These are phyloP conservation scores for Vespertilio murinus DNA, from an alignment of 2,797 vertebrate species.

Conservation along the genomic window DNA sequence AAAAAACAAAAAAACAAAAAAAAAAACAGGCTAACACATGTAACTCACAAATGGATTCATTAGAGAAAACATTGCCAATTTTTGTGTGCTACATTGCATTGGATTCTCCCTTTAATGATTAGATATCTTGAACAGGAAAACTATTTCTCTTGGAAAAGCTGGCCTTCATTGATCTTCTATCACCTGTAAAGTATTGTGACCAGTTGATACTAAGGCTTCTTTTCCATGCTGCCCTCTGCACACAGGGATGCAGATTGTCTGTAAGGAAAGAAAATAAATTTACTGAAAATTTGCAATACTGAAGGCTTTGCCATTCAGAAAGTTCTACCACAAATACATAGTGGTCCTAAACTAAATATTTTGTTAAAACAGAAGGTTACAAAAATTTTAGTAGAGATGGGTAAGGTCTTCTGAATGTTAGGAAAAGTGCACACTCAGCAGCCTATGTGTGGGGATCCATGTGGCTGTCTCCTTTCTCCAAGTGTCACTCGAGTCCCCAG, in stretches of 20 bases:
- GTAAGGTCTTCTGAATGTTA: neutral
- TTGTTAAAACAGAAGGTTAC: neutral
- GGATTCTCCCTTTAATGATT: neutral
- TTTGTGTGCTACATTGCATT: neutral
- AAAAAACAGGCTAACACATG: neutral
- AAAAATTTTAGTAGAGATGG: neutral
- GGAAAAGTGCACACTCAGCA: neutral
- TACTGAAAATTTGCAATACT: neutral
- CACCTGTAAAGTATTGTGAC: neutral
- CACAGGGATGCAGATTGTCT: neutral
- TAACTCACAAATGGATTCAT: neutral
- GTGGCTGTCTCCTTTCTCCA: accelerated
- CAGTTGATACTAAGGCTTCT: too few species aligned
- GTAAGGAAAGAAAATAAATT: neutral
- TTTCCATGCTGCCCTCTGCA: neutral
- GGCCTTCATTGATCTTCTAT: neutral
- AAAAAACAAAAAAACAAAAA: neutral
- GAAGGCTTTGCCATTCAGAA: neutral
- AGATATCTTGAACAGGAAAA: neutral
- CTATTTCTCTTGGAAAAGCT: neutral
- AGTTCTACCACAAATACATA: neutral
- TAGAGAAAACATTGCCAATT: neutral
- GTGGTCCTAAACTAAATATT: neutral
- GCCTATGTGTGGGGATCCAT: neutral
- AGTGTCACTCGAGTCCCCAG: neutral